A percentile compares a stretch with the other conserved stretches of the same genome.
Evolutionary conservation across 2,113 vertebrate species (phyloP).

Genomic region (Oplegnathus fasciatus): DNA sequence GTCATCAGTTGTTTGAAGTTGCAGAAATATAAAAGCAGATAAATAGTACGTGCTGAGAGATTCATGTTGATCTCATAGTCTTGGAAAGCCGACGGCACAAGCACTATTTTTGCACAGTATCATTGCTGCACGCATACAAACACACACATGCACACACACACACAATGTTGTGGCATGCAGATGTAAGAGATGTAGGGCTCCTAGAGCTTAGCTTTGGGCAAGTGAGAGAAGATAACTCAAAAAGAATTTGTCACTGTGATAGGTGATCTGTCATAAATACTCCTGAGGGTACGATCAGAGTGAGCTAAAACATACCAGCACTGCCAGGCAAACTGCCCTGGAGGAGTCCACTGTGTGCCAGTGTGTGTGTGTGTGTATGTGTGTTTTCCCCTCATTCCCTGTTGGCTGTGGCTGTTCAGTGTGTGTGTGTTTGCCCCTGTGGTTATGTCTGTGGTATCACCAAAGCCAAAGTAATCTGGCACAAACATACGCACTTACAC

Average conservation of each 20-base stretch:
- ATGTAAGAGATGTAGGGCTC: constrained; percentile 46
- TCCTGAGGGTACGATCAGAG: constrained; percentile 40
- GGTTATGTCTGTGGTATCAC: constrained; percentile 55
- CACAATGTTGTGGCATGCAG: constrained; percentile 32
- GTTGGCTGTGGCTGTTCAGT: constrained; percentile 21
- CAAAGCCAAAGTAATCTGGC: constrained; percentile 68
- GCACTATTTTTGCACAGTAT: constrained; percentile 41
- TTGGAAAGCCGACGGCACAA: constrained; percentile 19
- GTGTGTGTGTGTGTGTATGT: constrained; percentile 4
- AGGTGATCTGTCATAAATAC: constrained; percentile 63
- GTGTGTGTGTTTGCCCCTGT: constrained; percentile 40
- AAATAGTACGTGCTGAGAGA: not conserved
- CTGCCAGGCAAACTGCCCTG: constrained; percentile 38
- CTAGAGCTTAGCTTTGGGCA: constrained; percentile 42
- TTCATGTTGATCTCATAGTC: constrained; percentile 10
- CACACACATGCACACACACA: constrained; percentile 12
- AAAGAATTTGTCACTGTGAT: constrained; percentile 54
- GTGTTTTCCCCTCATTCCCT: not conserved
- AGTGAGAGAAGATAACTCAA: constrained; percentile 54
- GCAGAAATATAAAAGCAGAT: constrained; percentile 9
- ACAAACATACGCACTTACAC: constrained; percentile 42
- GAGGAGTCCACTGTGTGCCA: constrained; percentile 14
- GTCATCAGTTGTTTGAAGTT: not conserved
- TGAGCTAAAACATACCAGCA: constrained; percentile 40
- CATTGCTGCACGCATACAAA: not conserved